Conservation (phyloP, 1,140 invertebrate species). For the Campoletis sonorensis region DNA sequence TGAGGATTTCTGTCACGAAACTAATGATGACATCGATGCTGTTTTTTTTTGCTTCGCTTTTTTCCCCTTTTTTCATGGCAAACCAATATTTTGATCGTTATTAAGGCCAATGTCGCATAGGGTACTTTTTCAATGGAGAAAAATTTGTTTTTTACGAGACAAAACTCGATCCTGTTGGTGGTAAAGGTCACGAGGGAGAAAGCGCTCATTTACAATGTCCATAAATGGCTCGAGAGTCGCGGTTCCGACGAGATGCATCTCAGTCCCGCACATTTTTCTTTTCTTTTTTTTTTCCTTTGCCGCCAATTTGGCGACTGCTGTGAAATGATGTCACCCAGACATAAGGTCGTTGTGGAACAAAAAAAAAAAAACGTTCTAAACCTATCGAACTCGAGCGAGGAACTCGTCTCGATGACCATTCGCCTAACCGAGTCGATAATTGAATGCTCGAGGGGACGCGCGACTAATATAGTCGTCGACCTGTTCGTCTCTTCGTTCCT, state of each 20-base stretch:
- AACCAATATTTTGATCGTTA: not conserved
- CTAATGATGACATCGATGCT: not conserved
- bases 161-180: conserved; percentile 16
- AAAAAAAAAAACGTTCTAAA: conserved; percentile 21
- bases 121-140: not conserved
- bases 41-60: not conserved
- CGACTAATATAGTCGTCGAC: conserved; percentile 23
- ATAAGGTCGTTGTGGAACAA: conserved; percentile 25
- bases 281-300: not conserved
- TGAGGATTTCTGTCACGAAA: not conserved
- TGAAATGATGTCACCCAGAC: conserved; percentile 24
- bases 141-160: not conserved
- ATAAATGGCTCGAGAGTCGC: conserved; percentile 13
- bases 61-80: not conserved
- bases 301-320: not conserved
- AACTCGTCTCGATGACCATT: no score
- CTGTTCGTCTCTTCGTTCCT: no score
- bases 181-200: conserved; percentile 17
- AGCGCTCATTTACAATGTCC: not conserved
- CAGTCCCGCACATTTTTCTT: not conserved
- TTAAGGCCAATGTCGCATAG: not conserved
- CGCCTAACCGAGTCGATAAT: conserved; percentile 5
- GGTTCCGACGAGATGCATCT: not conserved
- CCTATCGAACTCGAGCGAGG: not conserved
- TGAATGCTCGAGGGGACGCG: not conserved